Conservation (phyloP, 2,888 invertebrate species). For the Drosophila prolongata region DNA sequence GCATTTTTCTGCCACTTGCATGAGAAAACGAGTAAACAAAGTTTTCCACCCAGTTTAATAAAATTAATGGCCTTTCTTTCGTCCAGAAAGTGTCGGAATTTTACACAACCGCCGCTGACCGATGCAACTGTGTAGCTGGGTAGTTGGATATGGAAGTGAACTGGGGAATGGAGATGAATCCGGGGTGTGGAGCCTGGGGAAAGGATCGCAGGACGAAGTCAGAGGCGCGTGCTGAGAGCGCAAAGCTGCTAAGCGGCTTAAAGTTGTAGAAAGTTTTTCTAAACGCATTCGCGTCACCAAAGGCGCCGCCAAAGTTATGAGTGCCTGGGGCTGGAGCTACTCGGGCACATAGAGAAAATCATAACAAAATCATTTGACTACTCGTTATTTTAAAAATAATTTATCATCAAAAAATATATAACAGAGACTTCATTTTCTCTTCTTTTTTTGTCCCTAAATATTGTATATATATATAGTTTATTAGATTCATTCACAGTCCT, state of each 20-base stretch:
- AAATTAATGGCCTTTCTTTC: slow-evolving; percentile 54
- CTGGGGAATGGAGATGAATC: not conserved
- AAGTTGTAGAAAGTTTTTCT: slow-evolving; percentile 80
- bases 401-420: not conserved
- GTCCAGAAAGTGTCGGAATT: slow-evolving; percentile 63
- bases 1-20: slow-evolving; percentile 46
- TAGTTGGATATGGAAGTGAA: not conserved
- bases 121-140: slow-evolving; percentile 4
- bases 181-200: not conserved
- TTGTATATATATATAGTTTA: too few relatives aligned
- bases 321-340: slow-evolving; percentile 58
- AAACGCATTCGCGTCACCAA: slow-evolving; percentile 81
- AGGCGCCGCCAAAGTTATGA: slow-evolving; percentile 77
- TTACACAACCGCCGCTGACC: slow-evolving; percentile 48
- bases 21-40: slow-evolving; percentile 26
- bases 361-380: not conserved
- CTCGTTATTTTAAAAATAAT: not conserved
- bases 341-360: slow-evolving; percentile 23
- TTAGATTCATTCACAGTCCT: too few relatives aligned
- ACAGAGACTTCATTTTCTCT: too few relatives aligned
- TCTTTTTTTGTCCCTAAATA: too few relatives aligned
- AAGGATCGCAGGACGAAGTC: slow-evolving; percentile 11
- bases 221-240: slow-evolving; percentile 69
- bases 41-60: slow-evolving; percentile 54
- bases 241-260: slow-evolving; percentile 80